Evolutionary conservation across 2,113 vertebrate genomes (phyloP).

Genomic region (Lepidothrix coronata): DNA sequence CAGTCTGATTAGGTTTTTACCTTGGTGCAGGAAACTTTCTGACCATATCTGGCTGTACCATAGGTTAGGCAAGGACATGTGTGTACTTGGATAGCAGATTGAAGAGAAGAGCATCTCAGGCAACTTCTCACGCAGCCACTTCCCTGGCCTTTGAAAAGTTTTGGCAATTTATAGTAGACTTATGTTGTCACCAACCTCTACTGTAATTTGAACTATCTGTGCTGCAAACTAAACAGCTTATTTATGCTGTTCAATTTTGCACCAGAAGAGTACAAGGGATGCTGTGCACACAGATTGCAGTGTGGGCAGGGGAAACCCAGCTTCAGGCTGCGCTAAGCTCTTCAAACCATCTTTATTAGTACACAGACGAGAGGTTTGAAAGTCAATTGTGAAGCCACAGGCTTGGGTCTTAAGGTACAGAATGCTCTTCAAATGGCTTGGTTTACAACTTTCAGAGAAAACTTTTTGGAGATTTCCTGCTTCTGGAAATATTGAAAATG

Average conservation of each 20-base stretch:
- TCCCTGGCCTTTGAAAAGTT: not conserved
- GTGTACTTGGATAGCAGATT: not conserved
- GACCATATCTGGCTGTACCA: not conserved
- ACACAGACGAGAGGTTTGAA: not conserved
- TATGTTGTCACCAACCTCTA: not conserved
- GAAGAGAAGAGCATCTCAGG: not conserved
- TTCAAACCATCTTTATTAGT: not conserved
- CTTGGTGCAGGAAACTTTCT: not conserved
- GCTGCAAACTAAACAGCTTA: not conserved
- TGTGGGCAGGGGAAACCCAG: not conserved
- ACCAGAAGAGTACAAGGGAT: not conserved
- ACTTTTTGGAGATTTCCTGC: not conserved
- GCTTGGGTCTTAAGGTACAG: not conserved
- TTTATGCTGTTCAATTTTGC: not conserved
- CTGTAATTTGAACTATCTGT: not conserved
- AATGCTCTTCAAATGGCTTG: not conserved
- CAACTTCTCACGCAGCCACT: not conserved
- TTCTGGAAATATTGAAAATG: not conserved
- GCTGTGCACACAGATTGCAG: rapidly evolving
- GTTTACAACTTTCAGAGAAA: not conserved
- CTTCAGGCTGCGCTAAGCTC: not conserved
- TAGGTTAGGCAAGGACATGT: not conserved
- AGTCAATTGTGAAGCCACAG: not conserved
- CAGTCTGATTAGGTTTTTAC: not conserved
- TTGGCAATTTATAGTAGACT: not conserved